Conservation (phyloP, 2,113 vertebrate species). For the Micromys minutus region DNA sequence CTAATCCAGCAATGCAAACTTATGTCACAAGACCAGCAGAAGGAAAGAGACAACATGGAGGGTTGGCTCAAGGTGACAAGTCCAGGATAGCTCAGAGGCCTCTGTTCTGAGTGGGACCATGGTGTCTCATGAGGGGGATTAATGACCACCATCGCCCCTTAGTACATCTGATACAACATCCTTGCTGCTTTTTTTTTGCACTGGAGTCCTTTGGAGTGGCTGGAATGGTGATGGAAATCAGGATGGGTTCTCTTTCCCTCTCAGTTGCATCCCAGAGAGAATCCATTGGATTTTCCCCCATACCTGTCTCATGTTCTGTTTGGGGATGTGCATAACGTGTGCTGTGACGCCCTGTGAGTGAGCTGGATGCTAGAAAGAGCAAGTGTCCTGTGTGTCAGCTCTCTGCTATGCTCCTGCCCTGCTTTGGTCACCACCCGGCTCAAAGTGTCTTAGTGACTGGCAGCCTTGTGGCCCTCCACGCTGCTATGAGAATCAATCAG, state of each 20-base stretch:
- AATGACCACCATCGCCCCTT: too few relatives aligned
- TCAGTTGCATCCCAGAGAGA: not conserved
- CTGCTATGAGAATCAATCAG: not conserved
- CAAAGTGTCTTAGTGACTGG: not conserved
- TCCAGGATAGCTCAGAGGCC: not conserved
- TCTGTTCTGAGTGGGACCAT: not conserved
- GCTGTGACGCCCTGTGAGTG: not conserved
- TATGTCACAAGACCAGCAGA: not conserved
- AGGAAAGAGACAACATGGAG: not conserved
- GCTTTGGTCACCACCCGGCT: not conserved
- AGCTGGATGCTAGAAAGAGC: not conserved
- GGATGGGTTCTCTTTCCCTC: not conserved
- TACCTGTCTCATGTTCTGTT: not conserved
- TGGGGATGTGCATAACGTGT: not conserved
- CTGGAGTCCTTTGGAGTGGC: not conserved
- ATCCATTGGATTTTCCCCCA: not conserved
- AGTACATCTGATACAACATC: not conserved
- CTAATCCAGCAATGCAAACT: not conserved
- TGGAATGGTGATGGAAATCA: not conserved
- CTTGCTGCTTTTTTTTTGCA: not conserved
- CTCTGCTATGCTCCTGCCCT: not conserved
- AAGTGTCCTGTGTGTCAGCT: not conserved
- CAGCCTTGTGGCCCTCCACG: not conserved
- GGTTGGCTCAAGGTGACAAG: not conserved
- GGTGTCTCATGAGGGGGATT: not conserved